Evolutionary conservation across 1,140 invertebrate species (phyloP), one percentile per base, ranked within the genome.

Genomic region (Rhizoglyphus robini): DNA sequence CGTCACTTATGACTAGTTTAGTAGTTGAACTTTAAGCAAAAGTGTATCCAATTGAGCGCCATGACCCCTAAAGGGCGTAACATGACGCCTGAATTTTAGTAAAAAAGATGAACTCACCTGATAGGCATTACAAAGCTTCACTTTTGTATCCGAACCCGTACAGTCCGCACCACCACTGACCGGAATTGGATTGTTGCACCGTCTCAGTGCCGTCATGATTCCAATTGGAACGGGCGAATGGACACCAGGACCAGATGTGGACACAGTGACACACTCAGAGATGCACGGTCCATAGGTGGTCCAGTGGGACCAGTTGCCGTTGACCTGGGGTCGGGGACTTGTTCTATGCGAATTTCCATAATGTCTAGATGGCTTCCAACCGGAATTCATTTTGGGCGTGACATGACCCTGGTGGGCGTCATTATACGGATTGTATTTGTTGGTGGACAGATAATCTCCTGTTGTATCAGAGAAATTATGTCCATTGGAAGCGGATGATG

Each of bases 221-320:
- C 70, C 70, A 1, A 76, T 75, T 83, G 69, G 76, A 4, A 60
- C 25, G 11, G 15, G 15, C 13, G 15, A 13, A 23, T 51, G 15
- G 13, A 25, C 23, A 23, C 58, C 58, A 34, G n/a, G n/a, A 46
- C 80, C 79, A n/a, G n/a, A n/a, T n/a, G n/a, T n/a, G n/a, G n/a
- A n/a, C n/a, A 76, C 67, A 15, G 59, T 30, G 0, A 86, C 79
- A 69, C 86, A 88, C 4, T 83, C 85, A 1, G 85, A 87, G 1
- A 70, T 76, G 70, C 86, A 88, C 4, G 72, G 60, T 18, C 66
- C 70, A 31, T 76, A 71, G 31, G 77, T 72, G 4, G 74, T 75
- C 86, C 86, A 87, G 0, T 77, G 74, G 60, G 80, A 77, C 86
- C 85, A 86, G 1, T 78, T 81, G 4, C 78, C 79, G 49, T 74